Conservation (phyloP, 2,797 vertebrate species). For the Triplophysa bombifrons region DNA sequence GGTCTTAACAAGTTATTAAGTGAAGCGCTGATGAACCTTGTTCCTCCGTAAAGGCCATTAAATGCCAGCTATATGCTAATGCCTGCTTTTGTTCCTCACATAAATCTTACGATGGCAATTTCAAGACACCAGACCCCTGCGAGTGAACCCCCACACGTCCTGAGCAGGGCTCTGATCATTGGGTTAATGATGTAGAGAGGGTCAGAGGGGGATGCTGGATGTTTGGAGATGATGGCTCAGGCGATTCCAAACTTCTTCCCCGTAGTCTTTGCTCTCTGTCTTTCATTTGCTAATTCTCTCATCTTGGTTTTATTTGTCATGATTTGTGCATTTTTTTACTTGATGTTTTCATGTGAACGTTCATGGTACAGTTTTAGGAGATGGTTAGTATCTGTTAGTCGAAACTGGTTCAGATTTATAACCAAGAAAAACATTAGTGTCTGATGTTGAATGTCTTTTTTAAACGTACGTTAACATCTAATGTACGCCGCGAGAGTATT, state of each 20-base stretch:
- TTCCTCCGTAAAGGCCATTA: slow-evolving; percentile 53
- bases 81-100: slow-evolving; percentile 69
- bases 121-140: slow-evolving; percentile 35
- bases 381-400: slow-evolving; percentile 18
- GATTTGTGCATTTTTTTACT: neutral
- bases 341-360: no score
- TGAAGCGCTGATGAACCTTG: slow-evolving; percentile 61
- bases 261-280: neutral
- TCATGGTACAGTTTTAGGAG: slow-evolving; percentile 24
- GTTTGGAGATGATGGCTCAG: neutral
- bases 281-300: neutral
- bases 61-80: slow-evolving; percentile 71
- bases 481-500: slow-evolving; percentile 7
- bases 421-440: slow-evolving; percentile 4
- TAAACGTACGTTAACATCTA: neutral
- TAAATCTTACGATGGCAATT: slow-evolving; percentile 72
- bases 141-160: slow-evolving; percentile 60
- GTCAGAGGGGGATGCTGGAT: no score
- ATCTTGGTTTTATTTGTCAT: slow-evolving; percentile 13
- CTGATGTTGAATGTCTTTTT: neutral
- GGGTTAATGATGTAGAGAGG: slow-evolving; percentile 45
- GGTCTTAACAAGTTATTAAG: slow-evolving; percentile 65
- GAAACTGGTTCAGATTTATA: slow-evolving; percentile 24
- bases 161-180: slow-evolving; percentile 55
- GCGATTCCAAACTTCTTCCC: no score